Evolutionary conservation across 2,888 invertebrate genomes (phyloP).

Genomic region (Timandra comae): DNA sequence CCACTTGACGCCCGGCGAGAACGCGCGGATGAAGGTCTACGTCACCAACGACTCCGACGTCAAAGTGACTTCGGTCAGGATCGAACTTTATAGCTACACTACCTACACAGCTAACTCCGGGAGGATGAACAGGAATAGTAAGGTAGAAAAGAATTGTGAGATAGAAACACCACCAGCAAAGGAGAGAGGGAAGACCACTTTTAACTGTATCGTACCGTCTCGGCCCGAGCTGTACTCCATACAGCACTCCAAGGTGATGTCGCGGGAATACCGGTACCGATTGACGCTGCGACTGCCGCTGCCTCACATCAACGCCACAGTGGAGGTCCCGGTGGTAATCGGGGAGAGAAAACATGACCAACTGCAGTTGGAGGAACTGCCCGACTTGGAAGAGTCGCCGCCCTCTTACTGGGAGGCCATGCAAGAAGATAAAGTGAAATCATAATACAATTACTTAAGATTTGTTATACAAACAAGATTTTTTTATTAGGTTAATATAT

Average conservation of each 20-base stretch:
- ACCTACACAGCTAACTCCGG: slow-evolving; percentile 9
- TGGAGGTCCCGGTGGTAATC: slow-evolving; percentile 12
- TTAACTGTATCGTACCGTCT: slow-evolving; percentile 6
- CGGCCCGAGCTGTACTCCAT: slow-evolving; percentile 13
- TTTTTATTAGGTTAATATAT: too few species aligned
- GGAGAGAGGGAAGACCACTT: neutral
- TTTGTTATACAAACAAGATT: too few species aligned
- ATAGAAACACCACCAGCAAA: neutral
- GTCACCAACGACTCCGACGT: slow-evolving; percentile 13
- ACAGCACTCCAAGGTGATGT: slow-evolving; percentile 7
- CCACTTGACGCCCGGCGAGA: slow-evolving; percentile 13
- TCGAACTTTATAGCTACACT: slow-evolving; percentile 8
- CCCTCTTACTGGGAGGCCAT: slow-evolving; percentile 10
- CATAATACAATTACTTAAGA: too few species aligned
- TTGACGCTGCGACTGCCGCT: too few species aligned
- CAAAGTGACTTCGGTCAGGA: slow-evolving; percentile 5
- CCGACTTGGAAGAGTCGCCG: slow-evolving; percentile 3
- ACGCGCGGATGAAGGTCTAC: slow-evolving; percentile 3
- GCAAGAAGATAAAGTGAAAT: slow-evolving; percentile 3
- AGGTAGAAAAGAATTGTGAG: slow-evolving; percentile 4
- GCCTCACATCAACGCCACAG: slow-evolving; percentile 9
- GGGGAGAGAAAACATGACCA: slow-evolving; percentile 8
- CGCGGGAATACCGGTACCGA: slow-evolving; percentile 9
- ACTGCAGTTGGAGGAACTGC: slow-evolving; percentile 3
- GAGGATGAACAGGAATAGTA: neutral